Evolutionary conservation across 2,888 invertebrate species (phyloP), one percentile per base, ranked within the genome.

Genomic region (Anticlea derivata): DNA sequence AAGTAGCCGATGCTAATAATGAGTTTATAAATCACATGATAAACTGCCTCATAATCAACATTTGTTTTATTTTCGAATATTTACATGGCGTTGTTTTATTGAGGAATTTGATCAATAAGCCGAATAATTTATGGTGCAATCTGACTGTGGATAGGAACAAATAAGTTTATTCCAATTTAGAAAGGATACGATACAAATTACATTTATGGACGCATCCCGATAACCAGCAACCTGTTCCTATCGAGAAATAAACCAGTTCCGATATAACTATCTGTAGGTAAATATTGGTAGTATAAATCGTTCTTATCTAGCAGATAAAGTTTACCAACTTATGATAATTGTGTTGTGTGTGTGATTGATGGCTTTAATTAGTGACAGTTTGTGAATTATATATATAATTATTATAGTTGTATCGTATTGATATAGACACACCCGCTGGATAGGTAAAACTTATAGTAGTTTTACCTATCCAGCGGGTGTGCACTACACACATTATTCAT

Each of bases 181-280:
- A 79, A 68, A 70, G 79, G 72, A 80, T 78, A 75, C 72, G 73
- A 78, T 81, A 86, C 82, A 85, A 85, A 86, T 85, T 80, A 86
- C 83, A 75, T 86, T 86, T 85, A 84, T 86, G 73, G 82, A 78
- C 65, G 77, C 75, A 79, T 74, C 77, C 71, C 73, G 72, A 75
- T 75, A 71, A 69, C 71, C 85, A 10, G 77, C 79, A 87, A 87
- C 87, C 86, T 83, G 88, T 83, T 87, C 65, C 67, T 66, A 82
- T 79, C 74, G 77, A 86, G 85, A 85, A 84, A 86, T 84, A 84
- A 80, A 76, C 65, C 71, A 43, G 84, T 86, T 85, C 77, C 83
- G 85, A 89, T 87, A 86, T 82, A 49, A 83, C 71, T 78, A 82
- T 85, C 83, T 79, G 83, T 83, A n/a, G n/a, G n/a, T n/a, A 84